Base-by-base conservation (phyloP, 2,888 invertebrate species). In the Idaea straminata region DNA sequence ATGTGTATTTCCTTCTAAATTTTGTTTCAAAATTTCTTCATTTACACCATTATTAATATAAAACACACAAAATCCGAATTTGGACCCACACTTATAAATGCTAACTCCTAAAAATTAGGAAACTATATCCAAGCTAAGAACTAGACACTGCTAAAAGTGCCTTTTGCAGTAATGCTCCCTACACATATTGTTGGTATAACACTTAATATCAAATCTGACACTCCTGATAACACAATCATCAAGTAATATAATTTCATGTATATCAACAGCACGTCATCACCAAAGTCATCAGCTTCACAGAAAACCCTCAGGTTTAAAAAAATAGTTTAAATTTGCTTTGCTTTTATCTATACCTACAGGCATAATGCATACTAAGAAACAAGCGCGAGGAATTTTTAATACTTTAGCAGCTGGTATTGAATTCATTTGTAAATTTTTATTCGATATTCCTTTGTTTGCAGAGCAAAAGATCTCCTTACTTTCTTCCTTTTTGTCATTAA, bases 281-380 rank as follows among this genome's bases (percentile, higher is more conserved):
- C 91, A 88, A 91, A 91, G 91, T 83, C 92, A 92, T 91, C 92
- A 92, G 88, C 86, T 92, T 88, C 92, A 92, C 89, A 85, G 92
- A 91, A 92, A 92, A 80, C 81, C 91, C 83, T 92, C 92, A 92
- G 92, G 92, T 92, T 84, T 81, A 82, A 77, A 81, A 38, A 4
- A 83, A 82, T 78, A 74, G 83, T 84, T 85, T 84, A 75, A n/a
- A 78, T 70, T 69, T 69, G 69, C 69, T 68, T 65, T 38, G 59
- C 38, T 36, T 16, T 34, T 57, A 35, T 62, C 47, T 47, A 47
- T 47, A 47, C 13, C 13, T 47, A 47, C 10, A 47, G 47, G 47
- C 47, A 47, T 47, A 47, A 47, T 47, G 47, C 47, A 47, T 47
- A 47, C 47, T 13, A 47, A 47, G 47, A 47, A 47, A 47, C 47